Percentiles rank a stretch among this genome's conserved stretches.
phyloP scores from a whole-genome alignment of 2,797 vertebrate species.

The Gadopsis marmoratus region DNA sequence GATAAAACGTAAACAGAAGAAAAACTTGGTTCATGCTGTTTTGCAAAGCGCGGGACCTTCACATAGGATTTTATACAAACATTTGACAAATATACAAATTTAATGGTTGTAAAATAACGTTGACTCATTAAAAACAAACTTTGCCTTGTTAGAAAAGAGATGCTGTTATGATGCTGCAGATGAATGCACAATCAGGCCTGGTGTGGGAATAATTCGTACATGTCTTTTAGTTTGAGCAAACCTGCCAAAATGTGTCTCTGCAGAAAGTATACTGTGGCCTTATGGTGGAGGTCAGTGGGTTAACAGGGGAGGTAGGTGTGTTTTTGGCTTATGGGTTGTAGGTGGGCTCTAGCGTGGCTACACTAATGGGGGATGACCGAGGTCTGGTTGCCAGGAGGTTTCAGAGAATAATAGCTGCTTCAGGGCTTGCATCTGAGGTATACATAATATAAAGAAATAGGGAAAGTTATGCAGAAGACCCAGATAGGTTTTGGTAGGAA shows the following conservation, averaged over 20 bases:
- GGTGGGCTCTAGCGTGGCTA: constrained; percentile 26
- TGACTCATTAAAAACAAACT: neutral
- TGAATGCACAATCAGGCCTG: neutral
- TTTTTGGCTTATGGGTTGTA: constrained; percentile 53
- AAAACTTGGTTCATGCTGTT: neutral
- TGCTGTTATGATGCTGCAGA: neutral
- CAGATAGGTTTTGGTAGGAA: constrained; percentile 63
- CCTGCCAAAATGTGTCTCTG: constrained; percentile 7
- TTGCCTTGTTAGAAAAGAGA: neutral
- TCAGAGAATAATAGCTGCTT: constrained; percentile 64
- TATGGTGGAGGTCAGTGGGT: constrained; percentile 61
- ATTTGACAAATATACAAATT: neutral
- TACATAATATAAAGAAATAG: constrained; percentile 49
- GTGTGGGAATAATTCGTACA: neutral
- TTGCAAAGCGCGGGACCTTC: neutral
- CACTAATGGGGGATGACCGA: neutral
- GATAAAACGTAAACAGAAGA: too few relatives aligned
- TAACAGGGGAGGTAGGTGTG: constrained; percentile 72
- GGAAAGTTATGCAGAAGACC: constrained; percentile 48
- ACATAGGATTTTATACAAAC: neutral
- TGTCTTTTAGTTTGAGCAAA: constrained; percentile 2
- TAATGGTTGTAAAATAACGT: neutral
- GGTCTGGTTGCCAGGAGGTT: constrained; percentile 60
- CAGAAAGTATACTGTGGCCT: constrained; percentile 61
- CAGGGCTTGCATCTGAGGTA: constrained; percentile 69